These are phyloP conservation scores for Eubasilissa splendida DNA, from an alignment of 2,888 invertebrate species.

Conservation along the genomic window DNA sequence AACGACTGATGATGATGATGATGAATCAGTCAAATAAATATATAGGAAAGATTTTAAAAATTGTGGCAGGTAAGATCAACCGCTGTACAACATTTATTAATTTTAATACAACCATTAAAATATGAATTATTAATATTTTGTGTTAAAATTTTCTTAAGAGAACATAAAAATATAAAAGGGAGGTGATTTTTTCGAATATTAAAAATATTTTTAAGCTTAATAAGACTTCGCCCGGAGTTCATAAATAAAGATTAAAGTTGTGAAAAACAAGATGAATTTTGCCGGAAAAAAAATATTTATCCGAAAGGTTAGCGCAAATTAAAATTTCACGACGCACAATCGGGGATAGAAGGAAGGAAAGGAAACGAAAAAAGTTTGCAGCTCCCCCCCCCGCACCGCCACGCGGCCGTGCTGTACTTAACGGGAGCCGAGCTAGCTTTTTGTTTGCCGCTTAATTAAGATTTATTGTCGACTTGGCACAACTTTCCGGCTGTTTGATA, in stretches of 20 bases:
- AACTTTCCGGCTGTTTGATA: constrained; percentile 47
- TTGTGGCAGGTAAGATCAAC: too few relatives aligned
- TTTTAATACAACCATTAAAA: too few relatives aligned
- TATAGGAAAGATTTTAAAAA: too few relatives aligned
- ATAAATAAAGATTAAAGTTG: constrained; percentile 36
- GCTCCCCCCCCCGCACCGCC: background rate
- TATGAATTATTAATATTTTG: too few relatives aligned
- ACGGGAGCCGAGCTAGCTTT: constrained; percentile 39
- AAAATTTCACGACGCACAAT: constrained; percentile 25
- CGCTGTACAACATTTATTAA: too few relatives aligned
- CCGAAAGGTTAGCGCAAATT: constrained; percentile 34
- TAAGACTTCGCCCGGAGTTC: constrained; percentile 27
- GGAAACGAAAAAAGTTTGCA: constrained; percentile 17
- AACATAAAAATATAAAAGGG: too few relatives aligned
- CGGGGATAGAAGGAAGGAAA: constrained; percentile 2
- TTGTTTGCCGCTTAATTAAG: constrained; percentile 51
- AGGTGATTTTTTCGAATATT: background rate
- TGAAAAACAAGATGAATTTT: constrained; percentile 34
- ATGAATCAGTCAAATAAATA: too few relatives aligned
- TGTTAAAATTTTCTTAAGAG: too few relatives aligned
- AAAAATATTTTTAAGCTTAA: constrained; percentile 9
- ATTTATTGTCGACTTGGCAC: constrained; percentile 45
- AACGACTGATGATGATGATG: too few relatives aligned
- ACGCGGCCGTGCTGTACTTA: constrained; percentile 21
- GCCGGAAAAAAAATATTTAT: constrained; percentile 29